Evolutionary conservation across 1,140 invertebrate species (phyloP), one percentile per base, ranked within the genome.

Genomic region (Chionoecetes opilio): DNA sequence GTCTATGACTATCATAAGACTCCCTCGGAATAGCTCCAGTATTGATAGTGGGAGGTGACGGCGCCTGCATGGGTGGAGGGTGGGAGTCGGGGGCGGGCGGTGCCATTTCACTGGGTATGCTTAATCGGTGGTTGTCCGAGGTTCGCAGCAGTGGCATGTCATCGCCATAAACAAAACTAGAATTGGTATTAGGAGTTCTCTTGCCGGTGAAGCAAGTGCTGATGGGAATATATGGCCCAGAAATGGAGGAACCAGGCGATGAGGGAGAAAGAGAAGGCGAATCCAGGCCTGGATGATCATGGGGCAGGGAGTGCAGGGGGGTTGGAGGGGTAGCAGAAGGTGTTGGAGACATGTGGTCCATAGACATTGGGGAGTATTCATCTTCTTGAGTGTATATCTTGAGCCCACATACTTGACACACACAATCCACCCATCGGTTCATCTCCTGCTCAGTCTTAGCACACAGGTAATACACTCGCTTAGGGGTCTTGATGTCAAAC

Each of bases 391-490:
- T 98, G 53, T 98, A 98, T 2, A 98, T 98, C 97, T 98, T 98
- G 82, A 99, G 97, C 29, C 98, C 98, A 97, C 99, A 99, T 75
- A 99, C 98, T 97, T 98, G 98, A 97, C 99, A 99, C 94, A 99
- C 98, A 96, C 98, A 99, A 96, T 99, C 98, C 0, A 99, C 99
- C 99, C 99, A 99, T 97, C 98, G 98, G 96, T 98, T 98, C 99
- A 99, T 99, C 96, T 99, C 99, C 89, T 97, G 97, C 97, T 99
- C 98, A 41, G 98, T 98, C 96, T 99, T 98, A 1, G 99, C 99
- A 82, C 99, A 99, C 95, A 99, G 97, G 97, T 99, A 99, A 97
- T 99, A 99, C 86, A 98, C 98, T 95, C 99, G 97, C 96, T 98
- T 98, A 53, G 98, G 98, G 63, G 99, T 99, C 97, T 98, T 98